A percentile compares a stretch with the other conserved stretches of the same genome.
phyloP scores from a whole-genome alignment of 1,140 invertebrate species.

The Araneus ventricosus region DNA sequence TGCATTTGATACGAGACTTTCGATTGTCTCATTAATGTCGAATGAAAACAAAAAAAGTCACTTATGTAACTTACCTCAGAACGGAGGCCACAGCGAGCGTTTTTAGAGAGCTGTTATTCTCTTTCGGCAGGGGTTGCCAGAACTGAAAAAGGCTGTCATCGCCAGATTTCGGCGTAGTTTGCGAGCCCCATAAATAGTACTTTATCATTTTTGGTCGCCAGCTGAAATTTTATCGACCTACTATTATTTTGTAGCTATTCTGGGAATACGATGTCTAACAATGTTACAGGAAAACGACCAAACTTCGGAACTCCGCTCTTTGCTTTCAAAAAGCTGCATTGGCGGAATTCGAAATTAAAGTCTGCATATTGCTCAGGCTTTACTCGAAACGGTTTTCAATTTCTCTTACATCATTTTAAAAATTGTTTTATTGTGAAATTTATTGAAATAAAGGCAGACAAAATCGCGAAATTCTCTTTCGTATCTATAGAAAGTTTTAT shows the following conservation, averaged over 20 bases:
- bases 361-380: too few species aligned
- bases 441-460: too few species aligned
- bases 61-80: slow-evolving; percentile 73
- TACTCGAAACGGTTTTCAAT: too few species aligned
- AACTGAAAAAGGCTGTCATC: slow-evolving; percentile 75
- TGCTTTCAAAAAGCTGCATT: background rate
- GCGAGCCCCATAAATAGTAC: slow-evolving; percentile 45
- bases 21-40: slow-evolving; percentile 66
- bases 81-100: slow-evolving; percentile 68
- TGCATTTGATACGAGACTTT: slow-evolving; percentile 28
- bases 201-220: slow-evolving; percentile 71
- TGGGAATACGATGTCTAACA: slow-evolving; percentile 39
- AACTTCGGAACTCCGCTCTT: background rate
- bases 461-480: too few species aligned
- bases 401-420: too few species aligned
- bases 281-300: background rate
- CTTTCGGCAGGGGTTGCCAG: slow-evolving; percentile 69
- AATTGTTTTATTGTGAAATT: too few species aligned
- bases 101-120: slow-evolving; percentile 75
- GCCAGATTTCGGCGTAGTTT: slow-evolving; percentile 66
- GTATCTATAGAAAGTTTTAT: too few species aligned
- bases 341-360: background rate
- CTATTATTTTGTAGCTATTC: slow-evolving; percentile 56
- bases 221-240: slow-evolving; percentile 70
- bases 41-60: slow-evolving; percentile 71